Percentiles rank a stretch among this genome's conserved stretches.
phyloP scores from a whole-genome alignment of 2,113 vertebrate species.

The Sitta europaea region DNA sequence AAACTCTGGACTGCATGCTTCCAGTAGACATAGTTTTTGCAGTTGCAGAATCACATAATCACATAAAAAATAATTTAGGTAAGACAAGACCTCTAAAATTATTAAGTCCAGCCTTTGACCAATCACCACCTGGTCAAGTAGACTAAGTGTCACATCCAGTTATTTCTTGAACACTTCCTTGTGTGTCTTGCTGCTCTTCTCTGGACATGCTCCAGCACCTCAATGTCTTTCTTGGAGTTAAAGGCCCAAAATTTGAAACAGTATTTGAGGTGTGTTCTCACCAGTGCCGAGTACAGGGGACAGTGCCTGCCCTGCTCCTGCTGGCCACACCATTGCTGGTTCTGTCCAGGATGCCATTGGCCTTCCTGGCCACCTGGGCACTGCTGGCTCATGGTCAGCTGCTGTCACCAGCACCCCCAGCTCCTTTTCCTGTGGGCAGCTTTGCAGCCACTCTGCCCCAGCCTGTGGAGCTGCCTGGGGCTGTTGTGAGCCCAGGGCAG shows the following conservation, averaged over 20 bases:
- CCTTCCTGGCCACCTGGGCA: not conserved
- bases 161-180: not conserved
- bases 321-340: not conserved
- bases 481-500: not conserved
- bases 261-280: accelerated
- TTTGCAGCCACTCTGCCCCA: not conserved
- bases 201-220: not conserved
- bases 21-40: not conserved
- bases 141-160: not conserved
- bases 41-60: not conserved
- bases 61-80: not conserved
- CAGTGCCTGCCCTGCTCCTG: not conserved
- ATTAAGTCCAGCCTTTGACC: not conserved
- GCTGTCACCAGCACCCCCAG: not conserved
- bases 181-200: not conserved
- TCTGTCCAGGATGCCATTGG: not conserved
- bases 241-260: accelerated
- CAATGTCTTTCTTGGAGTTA: not conserved
- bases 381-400: not conserved
- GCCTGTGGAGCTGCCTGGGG: not conserved
- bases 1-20: not conserved
- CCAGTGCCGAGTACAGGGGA: accelerated
- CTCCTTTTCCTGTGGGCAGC: too few relatives aligned
- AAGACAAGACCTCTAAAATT: not conserved
- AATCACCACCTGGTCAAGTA: not conserved